Base-by-base conservation (phyloP, 1,140 invertebrate species). In the Gryon sp. region DNA sequence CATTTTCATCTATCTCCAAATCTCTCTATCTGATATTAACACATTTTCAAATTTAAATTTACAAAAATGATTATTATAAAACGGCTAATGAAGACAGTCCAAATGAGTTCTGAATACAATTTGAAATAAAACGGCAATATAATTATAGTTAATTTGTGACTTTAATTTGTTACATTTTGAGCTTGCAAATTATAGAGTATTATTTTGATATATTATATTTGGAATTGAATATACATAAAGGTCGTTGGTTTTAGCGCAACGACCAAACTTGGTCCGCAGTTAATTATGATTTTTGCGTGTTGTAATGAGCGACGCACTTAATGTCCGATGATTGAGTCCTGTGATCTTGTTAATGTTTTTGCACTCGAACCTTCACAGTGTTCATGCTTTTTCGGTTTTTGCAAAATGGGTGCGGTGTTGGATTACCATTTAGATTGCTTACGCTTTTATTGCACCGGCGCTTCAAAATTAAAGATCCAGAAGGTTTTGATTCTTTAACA, bases 351-450 rank as follows among this genome's bases (percentile, higher is more conserved):
- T 87, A 88, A 85, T 70, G 82, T 87, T 87, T 84, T 84, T 86
- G 81, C 48, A 1, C 30, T 7, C 12, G 19, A n/a, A 40, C 53
- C 30, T 30, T 45, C 43, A 24, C 60, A 50, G 50, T 34, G 48
- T 19, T 50, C 26, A 26, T 20, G 60, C 40, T 65, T 72, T 70
- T 77, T 68, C 41, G 55, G 60, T 82, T 88, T 87, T 84, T 82
- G 76, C 76, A 16, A 76, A 70, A 81, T 85, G 53, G 60, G 86
- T 84, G 85, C 87, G 86, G 86, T 84, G 55, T 82, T 66, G 82
- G 73, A 89, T 89, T 88, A 88, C 82, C 87, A 89, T 89, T 89
- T 89, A 88, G 78, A 89, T 89, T 88, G 84, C 83, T 72, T 45
- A 28, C 18, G 26, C 32, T 15, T 78, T 72, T 78, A 68, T 62